These are phyloP conservation scores for Dromiciops gliroides DNA, from an alignment of 2,113 vertebrate genomes.

Conservation along the genomic window DNA sequence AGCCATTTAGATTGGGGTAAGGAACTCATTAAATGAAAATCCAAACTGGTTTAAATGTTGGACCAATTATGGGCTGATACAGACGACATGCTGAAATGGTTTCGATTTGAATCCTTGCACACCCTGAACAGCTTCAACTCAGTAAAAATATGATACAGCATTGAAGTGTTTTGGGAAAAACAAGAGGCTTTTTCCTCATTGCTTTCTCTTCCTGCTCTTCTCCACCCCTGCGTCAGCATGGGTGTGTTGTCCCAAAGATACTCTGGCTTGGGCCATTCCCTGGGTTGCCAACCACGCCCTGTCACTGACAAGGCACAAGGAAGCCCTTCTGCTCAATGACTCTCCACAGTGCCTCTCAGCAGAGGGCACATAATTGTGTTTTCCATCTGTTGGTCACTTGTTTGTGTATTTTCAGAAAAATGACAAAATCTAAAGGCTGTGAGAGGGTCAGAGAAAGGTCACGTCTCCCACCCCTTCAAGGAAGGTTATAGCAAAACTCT, in stretches of 20 bases:
- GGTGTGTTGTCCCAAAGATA: constrained; percentile 20
- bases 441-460: constrained; percentile 35
- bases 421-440: constrained; percentile 53
- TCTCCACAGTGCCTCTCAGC: constrained; percentile 49
- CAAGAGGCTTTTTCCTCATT: constrained; percentile 45
- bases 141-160: constrained; percentile 64
- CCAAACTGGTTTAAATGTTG: constrained; percentile 77
- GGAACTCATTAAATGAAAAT: constrained; percentile 74
- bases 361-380: constrained; percentile 46
- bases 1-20: constrained; percentile 73
- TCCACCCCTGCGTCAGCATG: not conserved
- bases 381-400: constrained; percentile 43
- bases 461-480: not conserved
- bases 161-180: constrained; percentile 62
- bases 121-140: constrained; percentile 67
- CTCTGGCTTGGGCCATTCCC: not conserved
- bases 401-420: constrained; percentile 51
- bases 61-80: constrained; percentile 78
- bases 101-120: constrained; percentile 74
- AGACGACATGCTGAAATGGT: constrained; percentile 76
- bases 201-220: not conserved
- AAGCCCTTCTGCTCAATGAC: not conserved
- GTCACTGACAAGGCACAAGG: constrained; percentile 31
- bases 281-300: constrained; percentile 41
- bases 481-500: not conserved